Conservation (phyloP, 53 echinoderm and acorn worm genomes). For the Arbacia lixula region DNA sequence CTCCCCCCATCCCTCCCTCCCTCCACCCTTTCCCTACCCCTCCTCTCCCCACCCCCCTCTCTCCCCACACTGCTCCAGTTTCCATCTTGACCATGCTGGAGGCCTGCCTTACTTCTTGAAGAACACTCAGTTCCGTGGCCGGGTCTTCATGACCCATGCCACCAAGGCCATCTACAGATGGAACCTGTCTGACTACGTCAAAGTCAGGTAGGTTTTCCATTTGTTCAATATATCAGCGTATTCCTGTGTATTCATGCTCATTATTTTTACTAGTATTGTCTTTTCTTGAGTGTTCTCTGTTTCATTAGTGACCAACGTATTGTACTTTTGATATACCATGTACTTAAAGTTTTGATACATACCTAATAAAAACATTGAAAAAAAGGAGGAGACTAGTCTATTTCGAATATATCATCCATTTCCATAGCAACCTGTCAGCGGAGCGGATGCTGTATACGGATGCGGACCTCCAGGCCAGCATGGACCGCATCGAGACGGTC, state of each 20-base stretch:
- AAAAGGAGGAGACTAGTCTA: no score
- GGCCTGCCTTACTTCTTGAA: constrained; percentile 90
- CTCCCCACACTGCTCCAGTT: constrained; percentile 71
- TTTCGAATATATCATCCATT: no score
- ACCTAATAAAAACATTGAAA: no score
- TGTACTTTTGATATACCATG: no score
- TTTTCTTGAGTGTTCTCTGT: background rate
- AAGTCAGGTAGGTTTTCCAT: constrained; percentile 85
- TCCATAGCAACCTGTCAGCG: constrained; percentile 81
- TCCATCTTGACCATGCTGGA: constrained; percentile 95
- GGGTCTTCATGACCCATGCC: constrained; percentile 97
- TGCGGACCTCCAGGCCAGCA: constrained; percentile 80
- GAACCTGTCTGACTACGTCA: constrained; percentile 94
- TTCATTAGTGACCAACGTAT: no score
- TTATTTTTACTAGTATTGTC: background rate
- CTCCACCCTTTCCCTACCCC: no score
- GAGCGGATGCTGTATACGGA: constrained; percentile 96
- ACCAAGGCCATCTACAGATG: constrained; percentile 97
- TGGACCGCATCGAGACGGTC: constrained; percentile 95
- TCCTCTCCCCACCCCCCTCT: no score
- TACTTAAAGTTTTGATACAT: no score
- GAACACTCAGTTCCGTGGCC: constrained; percentile 83
- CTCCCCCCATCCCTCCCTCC: no score
- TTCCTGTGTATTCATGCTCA: no score
- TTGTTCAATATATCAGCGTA: no score